Evolutionary conservation across 1,140 invertebrate species (phyloP).

Genomic region (Tigriopus japonicus): DNA sequence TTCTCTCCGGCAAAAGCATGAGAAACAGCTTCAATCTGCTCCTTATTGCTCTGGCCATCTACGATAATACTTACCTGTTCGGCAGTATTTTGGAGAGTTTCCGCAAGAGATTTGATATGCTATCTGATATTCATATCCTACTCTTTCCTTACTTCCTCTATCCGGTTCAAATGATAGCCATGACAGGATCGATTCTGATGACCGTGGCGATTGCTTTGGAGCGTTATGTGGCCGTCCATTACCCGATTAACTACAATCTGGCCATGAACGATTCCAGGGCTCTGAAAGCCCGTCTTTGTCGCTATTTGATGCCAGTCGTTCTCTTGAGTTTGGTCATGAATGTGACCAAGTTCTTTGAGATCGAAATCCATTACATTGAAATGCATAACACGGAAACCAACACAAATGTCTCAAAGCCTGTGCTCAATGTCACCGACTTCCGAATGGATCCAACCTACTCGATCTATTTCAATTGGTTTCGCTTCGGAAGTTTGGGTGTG

Average conservation of each 20-base stretch:
- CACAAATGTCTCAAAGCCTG: neutral
- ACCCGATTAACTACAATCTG: slow-evolving; percentile 3
- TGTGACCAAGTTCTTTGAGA: slow-evolving; percentile 3
- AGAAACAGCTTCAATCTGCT: slow-evolving; percentile 8
- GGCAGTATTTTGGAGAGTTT: slow-evolving; percentile 5
- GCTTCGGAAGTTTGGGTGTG: neutral
- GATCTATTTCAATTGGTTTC: slow-evolving; percentile 6
- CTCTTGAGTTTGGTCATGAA: neutral
- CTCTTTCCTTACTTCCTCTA: slow-evolving; percentile 12
- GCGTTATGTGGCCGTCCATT: slow-evolving; percentile 8
- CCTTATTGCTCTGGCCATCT: slow-evolving; percentile 1
- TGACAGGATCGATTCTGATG: slow-evolving; percentile 14
- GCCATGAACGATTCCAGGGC: slow-evolving; percentile 5
- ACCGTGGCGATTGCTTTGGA: slow-evolving; percentile 12
- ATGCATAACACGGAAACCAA: neutral
- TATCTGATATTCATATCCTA: neutral
- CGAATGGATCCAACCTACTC: slow-evolving; percentile 1
- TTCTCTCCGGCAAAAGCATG: slow-evolving; percentile 1
- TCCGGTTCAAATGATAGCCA: slow-evolving; percentile 8
- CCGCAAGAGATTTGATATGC: neutral
- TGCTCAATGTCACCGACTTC: neutral
- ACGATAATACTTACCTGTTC: slow-evolving; percentile 7
- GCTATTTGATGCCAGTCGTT: neutral
- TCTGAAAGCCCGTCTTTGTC: neutral
- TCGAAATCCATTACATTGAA: neutral